Base-by-base conservation (phyloP, 1,140 invertebrate species). In the Pectinophora gossypiella region DNA sequence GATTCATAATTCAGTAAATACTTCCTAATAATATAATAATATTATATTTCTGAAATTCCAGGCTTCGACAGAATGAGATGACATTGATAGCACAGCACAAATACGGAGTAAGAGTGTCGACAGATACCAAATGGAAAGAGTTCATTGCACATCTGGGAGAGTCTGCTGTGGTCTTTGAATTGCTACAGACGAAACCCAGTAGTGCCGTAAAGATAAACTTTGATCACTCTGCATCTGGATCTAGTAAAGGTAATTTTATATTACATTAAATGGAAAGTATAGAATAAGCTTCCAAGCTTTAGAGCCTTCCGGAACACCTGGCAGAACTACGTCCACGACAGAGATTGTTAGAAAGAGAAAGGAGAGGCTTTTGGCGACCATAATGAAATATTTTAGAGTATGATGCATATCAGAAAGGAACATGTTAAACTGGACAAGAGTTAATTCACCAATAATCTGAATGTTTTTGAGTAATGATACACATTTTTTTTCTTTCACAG, bases 101-200 rank as follows among this genome's bases (percentile, higher is more conserved):
- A 61, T 90, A 90, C 79, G 90, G 91, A 5, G 58, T 91, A 0
- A 82, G 89, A 57, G 72, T 87, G 1, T 64, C 68, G 3, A 67
- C 68, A 48, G 81, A 88, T 54, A 54, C 76, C 15, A 87, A 79
- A 45, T 88, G 88, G 71, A 71, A 87, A 7, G 78, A 87, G 38
- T 75, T 88, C 38, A 73, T 89, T 44, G 51, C 64, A 16, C 72
- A 91, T 22, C 68, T 94, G 9, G 92, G 92, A 0, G 76, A 88
- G 52, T 91, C 92, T 13, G 89, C 90, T 9, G 89, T 90, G 0
- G 88, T 72, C 3, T 91, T 93, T 70, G 92, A 94, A 71, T 76
- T 94, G 42, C 71, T 93, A 2, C 88, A 91, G 61, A 89, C 91
- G 10, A 93, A 91, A 65, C 90, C 89, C 3, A 87, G 69, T 55